Evolutionary conservation across 1,140 invertebrate genomes (phyloP).

Genomic region (Drosophila pallidifrons): DNA sequence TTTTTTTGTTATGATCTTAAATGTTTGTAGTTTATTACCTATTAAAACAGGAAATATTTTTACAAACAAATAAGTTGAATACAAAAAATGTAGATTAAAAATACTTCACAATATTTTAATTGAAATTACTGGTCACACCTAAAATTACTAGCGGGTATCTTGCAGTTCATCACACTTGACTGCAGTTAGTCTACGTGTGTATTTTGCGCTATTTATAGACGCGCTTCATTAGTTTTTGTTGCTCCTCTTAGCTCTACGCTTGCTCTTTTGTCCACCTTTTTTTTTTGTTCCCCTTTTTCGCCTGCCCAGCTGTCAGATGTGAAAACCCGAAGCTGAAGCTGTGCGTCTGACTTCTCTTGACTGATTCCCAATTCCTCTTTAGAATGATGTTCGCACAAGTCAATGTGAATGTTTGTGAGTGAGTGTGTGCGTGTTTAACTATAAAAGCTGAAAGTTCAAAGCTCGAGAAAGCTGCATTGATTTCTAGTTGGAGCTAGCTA

Average conservation of each 20-base stretch:
- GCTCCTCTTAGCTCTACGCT: constrained; percentile 4
- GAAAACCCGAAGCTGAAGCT: constrained; percentile 22
- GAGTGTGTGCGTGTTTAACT: not conserved
- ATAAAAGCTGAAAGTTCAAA: constrained; percentile 18
- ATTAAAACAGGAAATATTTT: no score
- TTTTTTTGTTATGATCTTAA: no score
- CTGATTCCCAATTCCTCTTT: constrained; percentile 27
- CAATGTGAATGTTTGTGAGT: not conserved
- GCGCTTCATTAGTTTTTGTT: constrained; percentile 45
- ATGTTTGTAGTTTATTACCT: no score
- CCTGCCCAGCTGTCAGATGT: constrained; percentile 39
- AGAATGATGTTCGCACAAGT: constrained; percentile 20
- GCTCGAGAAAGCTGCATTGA: constrained; percentile 28
- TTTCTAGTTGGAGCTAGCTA: not conserved
- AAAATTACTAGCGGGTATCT: no score
- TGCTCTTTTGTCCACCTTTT: constrained; percentile 23
- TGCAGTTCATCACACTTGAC: no score
- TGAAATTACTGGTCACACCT: no score
- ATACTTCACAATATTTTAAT: no score
- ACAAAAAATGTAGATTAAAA: no score
- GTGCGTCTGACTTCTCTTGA: constrained; percentile 10
- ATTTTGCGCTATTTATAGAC: constrained; percentile 46
- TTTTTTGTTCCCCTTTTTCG: not conserved
- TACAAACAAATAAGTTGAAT: no score
- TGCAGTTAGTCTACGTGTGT: not conserved